These are phyloP conservation scores for Hypercompe scribonia DNA, from an alignment of 2,888 invertebrate species.

Conservation along the genomic window DNA sequence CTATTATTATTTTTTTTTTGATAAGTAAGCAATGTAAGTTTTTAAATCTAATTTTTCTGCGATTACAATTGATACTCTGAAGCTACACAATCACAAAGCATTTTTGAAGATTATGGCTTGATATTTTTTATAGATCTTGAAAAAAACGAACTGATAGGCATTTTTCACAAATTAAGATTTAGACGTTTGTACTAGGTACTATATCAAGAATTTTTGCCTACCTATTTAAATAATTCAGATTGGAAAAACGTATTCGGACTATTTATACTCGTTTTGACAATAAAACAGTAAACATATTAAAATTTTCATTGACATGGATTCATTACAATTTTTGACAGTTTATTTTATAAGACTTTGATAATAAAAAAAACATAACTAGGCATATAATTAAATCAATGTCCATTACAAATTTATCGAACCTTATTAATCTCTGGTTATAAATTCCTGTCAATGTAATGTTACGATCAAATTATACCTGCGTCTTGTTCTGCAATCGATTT, in stretches of 20 bases:
- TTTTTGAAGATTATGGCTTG: no score
- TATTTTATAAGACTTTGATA: neutral
- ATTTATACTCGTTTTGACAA: neutral
- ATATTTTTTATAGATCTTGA: no score
- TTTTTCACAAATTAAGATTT: no score
- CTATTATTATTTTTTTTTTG: no score
- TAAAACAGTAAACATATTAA: no score
- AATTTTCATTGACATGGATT: no score
- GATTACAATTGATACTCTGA: no score
- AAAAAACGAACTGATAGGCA: no score
- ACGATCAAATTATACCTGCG: constrained; percentile 1
- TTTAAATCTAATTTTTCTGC: neutral
- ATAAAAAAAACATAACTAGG: neutral
- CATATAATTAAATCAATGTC: neutral
- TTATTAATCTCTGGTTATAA: neutral
- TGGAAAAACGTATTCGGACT: neutral
- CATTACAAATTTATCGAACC: neutral
- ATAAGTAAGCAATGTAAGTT: neutral
- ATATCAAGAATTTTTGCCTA: no score
- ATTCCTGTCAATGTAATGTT: neutral
- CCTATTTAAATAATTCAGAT: no score
- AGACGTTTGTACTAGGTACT: no score
- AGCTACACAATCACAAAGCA: no score
- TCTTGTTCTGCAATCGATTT: constrained; percentile 7
- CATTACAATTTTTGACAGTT: neutral